phyloP scores from a whole-genome alignment of 2,888 invertebrate species.

The Dione juno region DNA sequence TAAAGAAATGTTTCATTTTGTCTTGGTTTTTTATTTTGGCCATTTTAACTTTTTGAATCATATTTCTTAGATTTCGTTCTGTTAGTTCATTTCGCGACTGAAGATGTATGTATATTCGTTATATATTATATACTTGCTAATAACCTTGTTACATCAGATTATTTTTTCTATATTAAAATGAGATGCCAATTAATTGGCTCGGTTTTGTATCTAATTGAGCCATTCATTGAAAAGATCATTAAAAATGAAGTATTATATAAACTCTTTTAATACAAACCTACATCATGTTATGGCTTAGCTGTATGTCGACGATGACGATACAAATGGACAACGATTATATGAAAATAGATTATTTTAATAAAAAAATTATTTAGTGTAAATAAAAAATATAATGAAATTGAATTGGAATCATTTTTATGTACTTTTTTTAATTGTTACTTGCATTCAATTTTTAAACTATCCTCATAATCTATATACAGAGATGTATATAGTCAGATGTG shows the following conservation, averaged over 20 bases:
- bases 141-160: constrained; percentile 75
- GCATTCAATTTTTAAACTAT: background rate
- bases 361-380: constrained; percentile 26
- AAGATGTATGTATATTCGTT: constrained; percentile 71
- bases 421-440: constrained; percentile 17
- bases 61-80: constrained; percentile 65
- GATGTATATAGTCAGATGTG: background rate
- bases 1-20: constrained; percentile 64
- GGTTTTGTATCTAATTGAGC: constrained; percentile 77
- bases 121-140: constrained; percentile 68
- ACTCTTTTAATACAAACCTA: constrained; percentile 67
- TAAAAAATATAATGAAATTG: constrained; percentile 22
- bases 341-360: constrained; percentile 24
- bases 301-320: constrained; percentile 3
- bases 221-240: constrained; percentile 69
- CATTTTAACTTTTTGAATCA: constrained; percentile 56
- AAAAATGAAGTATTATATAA: constrained; percentile 66
- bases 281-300: constrained; percentile 3
- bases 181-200: constrained; percentile 74
- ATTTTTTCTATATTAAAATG: constrained; percentile 79
- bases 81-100: constrained; percentile 55
- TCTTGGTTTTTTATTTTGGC: constrained; percentile 51
- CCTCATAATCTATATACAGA: background rate
- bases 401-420: constrained; percentile 19
- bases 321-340: constrained; percentile 26